Evolutionary conservation across 2,888 invertebrate species (phyloP), one percentile per base, ranked within the genome.

Genomic region (Anagyrus pseudococci): DNA sequence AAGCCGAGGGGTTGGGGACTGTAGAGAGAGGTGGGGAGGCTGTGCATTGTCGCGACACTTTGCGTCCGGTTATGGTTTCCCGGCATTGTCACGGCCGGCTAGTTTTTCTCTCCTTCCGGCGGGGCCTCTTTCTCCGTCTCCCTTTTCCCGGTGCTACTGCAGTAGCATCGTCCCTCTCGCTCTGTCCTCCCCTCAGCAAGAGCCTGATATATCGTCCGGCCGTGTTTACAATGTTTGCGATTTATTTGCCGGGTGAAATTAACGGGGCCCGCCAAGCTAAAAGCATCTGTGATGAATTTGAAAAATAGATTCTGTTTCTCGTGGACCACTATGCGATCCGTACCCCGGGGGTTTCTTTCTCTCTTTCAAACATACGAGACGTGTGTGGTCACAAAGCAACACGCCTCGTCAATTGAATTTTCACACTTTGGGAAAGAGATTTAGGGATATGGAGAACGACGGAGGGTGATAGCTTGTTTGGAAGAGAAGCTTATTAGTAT

Each of bases 1-100:
- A n/a, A n/a, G n/a, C n/a, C n/a, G 19, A 20, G 19, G 50, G 2
- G 19, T 17, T n/a, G 62, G 47, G 53, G 64, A 62, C 65, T 66
- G 68, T 67, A 64, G 68, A 69, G 68, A 70, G 65, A 70, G 66
- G 67, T 69, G 69, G 68, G 65, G 67, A 56, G 61, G 68, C n/a
- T n/a, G n/a, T n/a, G 69, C 69, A 69, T 72, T 71, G 70, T 70
- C 72, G 73, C 71, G 71, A 68, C 69, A 68, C 68, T 71, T 70
- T 60, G 67, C 73, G 73, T 76, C 75, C 74, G 74, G 71, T 68
- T 70, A 66, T 57, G 40, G 47, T 62, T 57, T 62, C 43, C 56
- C 44, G 52, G 54, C 46, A 57, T 59, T 63, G 49, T 60, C 26
- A 49, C 58, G 58, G n/a, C 6, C 37, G 56, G 52, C 46, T 40